Base-by-base conservation (phyloP, 2,888 invertebrate species). In the Cybosia mesomella region DNA sequence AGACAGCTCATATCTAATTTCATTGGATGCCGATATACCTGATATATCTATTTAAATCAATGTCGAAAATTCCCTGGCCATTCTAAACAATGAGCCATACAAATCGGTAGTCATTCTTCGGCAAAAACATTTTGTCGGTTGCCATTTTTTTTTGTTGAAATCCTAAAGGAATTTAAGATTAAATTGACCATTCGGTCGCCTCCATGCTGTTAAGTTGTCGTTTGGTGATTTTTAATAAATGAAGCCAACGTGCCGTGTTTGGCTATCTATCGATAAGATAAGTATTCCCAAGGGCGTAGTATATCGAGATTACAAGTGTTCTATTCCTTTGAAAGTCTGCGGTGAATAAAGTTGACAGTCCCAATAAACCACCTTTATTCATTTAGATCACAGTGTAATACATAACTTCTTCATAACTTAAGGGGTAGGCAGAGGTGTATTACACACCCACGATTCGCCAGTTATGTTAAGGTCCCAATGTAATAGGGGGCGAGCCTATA, bases 181-280 rank as follows among this genome's bases (percentile, higher is more conserved):
- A 72, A 69, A 69, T 70, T 78, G 78, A 71, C 78, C 66, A 54
- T 34, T 68, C 72, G 74, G 68, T 67, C 68, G 60, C 28, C 58
- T 70, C 49, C 60, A 64, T 34, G 64, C 54, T 74, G 68, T 4
- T 67, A 32, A n/a, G 39, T 43, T 39, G 43, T 11, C 39, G 54
- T 18, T 43, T 64, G n/a, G 32, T 58, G 34, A 53, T 49, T 22
- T 65, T 49, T 22, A 3, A 65, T 36, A 58, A 64, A 24, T 58
- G n/a, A 21, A 58, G n/a, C 18, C 21, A 18, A 18, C 21, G 36
- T 53, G 53, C 49, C 58, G 49, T 65, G 32, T 58, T 58, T 49
- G 22, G 24, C 18, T 28, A 58, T 21, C 58, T 65, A 65, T 49
- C 34, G 65, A 65, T 65, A 58, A 65, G 65, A 65, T 59, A 65